Conservation (phyloP, 2,797 vertebrate genomes). For the Florisuga fusca region DNA sequence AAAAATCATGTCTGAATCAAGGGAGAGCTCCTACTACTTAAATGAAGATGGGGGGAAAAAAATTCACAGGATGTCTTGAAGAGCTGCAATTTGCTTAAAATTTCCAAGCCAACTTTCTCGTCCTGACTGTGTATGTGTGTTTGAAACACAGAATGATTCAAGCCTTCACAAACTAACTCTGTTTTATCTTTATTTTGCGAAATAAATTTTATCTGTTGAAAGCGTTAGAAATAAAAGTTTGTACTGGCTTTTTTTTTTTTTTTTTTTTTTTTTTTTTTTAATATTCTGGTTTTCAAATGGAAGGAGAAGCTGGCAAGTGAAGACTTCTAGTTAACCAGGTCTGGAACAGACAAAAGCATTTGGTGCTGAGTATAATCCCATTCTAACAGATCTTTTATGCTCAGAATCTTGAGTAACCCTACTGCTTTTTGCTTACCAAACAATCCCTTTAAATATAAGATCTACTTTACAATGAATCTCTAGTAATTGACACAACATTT, state of each 20-base stretch:
- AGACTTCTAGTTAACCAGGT: constrained; percentile 26
- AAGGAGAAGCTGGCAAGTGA: not conserved
- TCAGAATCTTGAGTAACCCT: not conserved
- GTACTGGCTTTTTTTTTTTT: not conserved
- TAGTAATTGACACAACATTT: not conserved
- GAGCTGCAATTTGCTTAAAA: constrained; percentile 42
- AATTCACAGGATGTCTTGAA: not conserved
- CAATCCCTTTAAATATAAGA: not conserved
- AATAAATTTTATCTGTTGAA: constrained; percentile 53
- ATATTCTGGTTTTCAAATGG: not conserved
- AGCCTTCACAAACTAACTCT: constrained; percentile 35
- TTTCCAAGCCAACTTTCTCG: constrained; percentile 37
- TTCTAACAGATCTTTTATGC: not conserved
- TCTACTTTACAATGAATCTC: not conserved
- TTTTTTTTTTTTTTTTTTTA: not conserved
- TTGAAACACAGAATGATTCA: constrained; percentile 45
- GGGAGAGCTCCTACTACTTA: constrained; percentile 7
- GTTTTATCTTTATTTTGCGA: constrained; percentile 61
- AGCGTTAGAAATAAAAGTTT: constrained; percentile 17
- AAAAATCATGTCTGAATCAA: constrained; percentile 8
- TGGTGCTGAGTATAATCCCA: not conserved
- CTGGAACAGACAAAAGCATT: constrained; percentile 25
- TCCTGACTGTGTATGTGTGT: not conserved
- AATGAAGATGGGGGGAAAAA: not conserved
- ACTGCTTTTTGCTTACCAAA: not conserved